Evolutionary conservation across 2,797 vertebrate genomes (phyloP), one percentile per base, ranked within the genome.

Genomic region (Simalia tracyae): DNA sequence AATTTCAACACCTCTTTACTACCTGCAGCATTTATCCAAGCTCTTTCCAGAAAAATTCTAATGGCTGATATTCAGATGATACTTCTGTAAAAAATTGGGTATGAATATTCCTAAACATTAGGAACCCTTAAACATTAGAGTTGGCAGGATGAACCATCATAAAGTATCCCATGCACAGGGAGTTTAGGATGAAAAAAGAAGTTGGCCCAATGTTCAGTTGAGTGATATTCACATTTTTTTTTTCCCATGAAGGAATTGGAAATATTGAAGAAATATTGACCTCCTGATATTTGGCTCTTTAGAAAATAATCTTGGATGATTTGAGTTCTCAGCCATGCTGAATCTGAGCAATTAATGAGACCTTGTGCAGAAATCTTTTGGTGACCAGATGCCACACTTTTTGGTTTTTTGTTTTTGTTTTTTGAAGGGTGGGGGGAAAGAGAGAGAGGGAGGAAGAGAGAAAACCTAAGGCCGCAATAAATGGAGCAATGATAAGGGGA

Each of bases 21-120:
- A 9, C 36, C 84, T 95, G 54, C 64, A 68, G 85, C 81, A 93
- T 89, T 88, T 87, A 90, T 76, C 81, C 50, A 63, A 66, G 28
- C 87, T 64, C n/a, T 2, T 1, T 57, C 1, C n/a, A 86, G 87
- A 91, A 90, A 68, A 92, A 94, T 81, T 54, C 1, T 22, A 94
- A 1, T 12, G 14, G 7, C 5, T 17, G 46, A 64, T 81, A 87
- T 87, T 87, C 42, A 90, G 84, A 87, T 90, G 54, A 1, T 0
- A 0, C 50, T 14, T 60, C 88, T 36, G 11, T 17, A 92, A 54
- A 42, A 89, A 24, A 3, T 56, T 91, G 64, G 68, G 56, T 36
- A 31, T 28, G 46, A 54, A 89, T 93, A 64, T 15, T 86, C 85
- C 19, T 19, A 5, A 72, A 5, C 1, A n/a, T 57, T 10, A 36